A percentile compares a stretch with the other conserved stretches of the same genome.
These are phyloP conservation scores for Diorhabda carinulata DNA, from an alignment of 1,140 invertebrate genomes.

Conservation along the genomic window DNA sequence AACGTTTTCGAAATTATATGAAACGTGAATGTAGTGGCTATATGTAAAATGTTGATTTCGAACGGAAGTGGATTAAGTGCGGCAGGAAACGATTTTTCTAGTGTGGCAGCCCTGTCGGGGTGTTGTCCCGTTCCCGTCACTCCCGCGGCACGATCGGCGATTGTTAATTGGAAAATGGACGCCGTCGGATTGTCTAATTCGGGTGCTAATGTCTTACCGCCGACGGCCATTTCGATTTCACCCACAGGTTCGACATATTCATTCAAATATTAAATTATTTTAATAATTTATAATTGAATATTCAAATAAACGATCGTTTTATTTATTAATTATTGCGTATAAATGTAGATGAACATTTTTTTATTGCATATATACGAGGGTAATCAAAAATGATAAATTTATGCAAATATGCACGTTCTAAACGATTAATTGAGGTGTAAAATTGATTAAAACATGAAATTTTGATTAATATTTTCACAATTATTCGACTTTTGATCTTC, in stretches of 20 bases:
- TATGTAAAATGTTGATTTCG: slow-evolving; percentile 44
- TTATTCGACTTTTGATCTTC: neutral
- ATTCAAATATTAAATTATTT: too few relatives aligned
- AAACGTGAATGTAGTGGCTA: neutral
- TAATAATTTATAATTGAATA: too few relatives aligned
- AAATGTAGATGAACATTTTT: too few relatives aligned
- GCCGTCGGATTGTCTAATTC: slow-evolving; percentile 44
- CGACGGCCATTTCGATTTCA: slow-evolving; percentile 40
- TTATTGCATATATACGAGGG: too few relatives aligned
- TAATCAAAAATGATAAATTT: too few relatives aligned
- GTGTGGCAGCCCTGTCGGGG: slow-evolving; percentile 44
- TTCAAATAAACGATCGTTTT: too few relatives aligned
- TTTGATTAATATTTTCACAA: neutral
- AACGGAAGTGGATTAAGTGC: slow-evolving; percentile 40
- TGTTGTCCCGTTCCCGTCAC: slow-evolving; percentile 45
- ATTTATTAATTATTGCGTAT: too few relatives aligned
- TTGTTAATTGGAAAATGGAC: slow-evolving; percentile 49
- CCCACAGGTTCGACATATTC: slow-evolving; percentile 41
- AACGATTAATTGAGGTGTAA: neutral
- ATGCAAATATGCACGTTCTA: too few relatives aligned
- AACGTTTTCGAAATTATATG: too few relatives aligned
- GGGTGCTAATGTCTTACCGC: slow-evolving; percentile 38
- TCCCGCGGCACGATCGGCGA: slow-evolving; percentile 36
- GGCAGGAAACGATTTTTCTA: slow-evolving; percentile 45
- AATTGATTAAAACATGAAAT: neutral